A percentile compares a stretch with the other conserved stretches of the same genome.
Conservation (phyloP, 2,888 invertebrate species). For the Selenia dentaria region DNA sequence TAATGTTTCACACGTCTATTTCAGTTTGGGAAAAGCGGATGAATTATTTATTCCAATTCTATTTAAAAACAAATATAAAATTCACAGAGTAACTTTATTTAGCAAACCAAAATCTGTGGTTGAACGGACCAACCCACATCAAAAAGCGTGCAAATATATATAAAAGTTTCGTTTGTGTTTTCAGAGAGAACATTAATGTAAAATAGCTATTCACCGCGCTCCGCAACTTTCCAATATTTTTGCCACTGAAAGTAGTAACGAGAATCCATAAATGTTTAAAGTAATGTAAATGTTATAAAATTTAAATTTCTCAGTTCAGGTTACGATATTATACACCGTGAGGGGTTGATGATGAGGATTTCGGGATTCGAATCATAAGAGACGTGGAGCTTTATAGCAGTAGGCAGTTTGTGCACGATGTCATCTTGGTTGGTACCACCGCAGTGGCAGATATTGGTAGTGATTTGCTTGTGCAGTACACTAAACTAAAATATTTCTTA, state of each 20-base stretch:
- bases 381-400: no score
- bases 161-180: conserved; percentile 44
- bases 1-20: conserved; percentile 6
- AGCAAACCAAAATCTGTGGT: conserved; percentile 12
- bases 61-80: conserved; percentile 24
- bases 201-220: conserved; percentile 28
- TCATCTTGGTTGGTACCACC: no score
- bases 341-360: no score
- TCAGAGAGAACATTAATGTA: conserved; percentile 42
- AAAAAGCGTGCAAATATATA: conserved; percentile 44
- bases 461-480: no score
- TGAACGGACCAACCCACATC: conserved; percentile 40
- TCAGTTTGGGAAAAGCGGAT: conserved; percentile 4
- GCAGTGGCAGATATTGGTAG: no score
- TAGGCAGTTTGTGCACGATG: no score
- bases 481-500: no score
- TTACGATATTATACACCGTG: no score
- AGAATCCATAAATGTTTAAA: no score
- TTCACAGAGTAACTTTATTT: conserved; percentile 13
- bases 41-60: conserved; percentile 22
- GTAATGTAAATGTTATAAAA: no score
- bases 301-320: no score
- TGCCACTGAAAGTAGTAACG: conserved; percentile 21
- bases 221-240: conserved; percentile 21
- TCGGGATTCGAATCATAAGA: no score